Percentiles rank a stretch among this genome's conserved stretches.
Conservation (phyloP, 2,888 invertebrate species). For the Proisotoma minuta region DNA sequence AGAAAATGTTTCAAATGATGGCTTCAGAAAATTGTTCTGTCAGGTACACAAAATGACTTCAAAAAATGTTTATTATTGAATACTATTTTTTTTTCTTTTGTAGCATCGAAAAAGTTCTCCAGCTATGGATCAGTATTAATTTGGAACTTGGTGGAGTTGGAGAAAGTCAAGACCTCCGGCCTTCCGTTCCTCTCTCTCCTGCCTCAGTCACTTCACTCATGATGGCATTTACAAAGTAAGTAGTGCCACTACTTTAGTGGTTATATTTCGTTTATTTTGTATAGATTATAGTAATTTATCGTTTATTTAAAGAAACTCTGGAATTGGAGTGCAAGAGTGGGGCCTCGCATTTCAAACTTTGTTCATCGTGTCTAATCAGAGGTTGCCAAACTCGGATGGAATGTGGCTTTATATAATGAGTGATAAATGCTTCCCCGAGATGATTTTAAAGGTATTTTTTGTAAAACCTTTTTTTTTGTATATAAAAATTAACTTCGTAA, state of each 20-base stretch:
- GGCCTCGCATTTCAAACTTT: constrained; percentile 71
- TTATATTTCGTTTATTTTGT: constrained; percentile 1
- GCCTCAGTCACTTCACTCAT: constrained; percentile 64
- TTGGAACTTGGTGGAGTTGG: constrained; percentile 56
- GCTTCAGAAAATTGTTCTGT: constrained; percentile 37
- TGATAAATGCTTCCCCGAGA: constrained; percentile 48
- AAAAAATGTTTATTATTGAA: not conserved
- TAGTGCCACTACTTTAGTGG: constrained; percentile 17
- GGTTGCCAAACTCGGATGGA: constrained; percentile 46
- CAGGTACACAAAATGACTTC: not conserved
- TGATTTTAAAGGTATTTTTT: no score
- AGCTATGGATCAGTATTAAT: constrained; percentile 81
- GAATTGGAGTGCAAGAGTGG: constrained; percentile 70
- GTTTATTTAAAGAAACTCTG: constrained; percentile 55
- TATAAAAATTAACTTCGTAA: no score
- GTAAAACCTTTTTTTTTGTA: no score
- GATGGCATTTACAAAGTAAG: constrained; percentile 60
- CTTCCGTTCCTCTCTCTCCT: constrained; percentile 62
- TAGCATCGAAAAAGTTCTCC: constrained; percentile 75
- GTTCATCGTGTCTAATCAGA: constrained; percentile 66
- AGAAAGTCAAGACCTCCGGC: constrained; percentile 55
- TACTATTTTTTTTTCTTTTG: not conserved
- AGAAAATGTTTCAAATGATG: constrained; percentile 45
- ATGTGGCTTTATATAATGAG: constrained; percentile 48
- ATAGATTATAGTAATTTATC: not conserved